phyloP scores from a whole-genome alignment of 2,797 vertebrate species.

The Tinamus major region DNA sequence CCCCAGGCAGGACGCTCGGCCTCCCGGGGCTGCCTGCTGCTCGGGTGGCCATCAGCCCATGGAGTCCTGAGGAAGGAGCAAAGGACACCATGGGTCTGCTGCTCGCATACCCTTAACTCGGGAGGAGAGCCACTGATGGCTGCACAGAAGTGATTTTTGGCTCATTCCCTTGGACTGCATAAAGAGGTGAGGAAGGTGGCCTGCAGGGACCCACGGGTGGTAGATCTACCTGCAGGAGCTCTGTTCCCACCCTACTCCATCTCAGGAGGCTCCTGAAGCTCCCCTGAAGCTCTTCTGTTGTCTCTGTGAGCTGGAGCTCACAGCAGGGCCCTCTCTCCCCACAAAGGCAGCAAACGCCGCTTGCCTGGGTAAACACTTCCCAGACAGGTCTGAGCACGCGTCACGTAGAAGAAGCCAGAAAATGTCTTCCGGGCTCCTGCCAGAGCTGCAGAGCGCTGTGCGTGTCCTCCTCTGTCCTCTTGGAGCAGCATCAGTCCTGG shows the following conservation, averaged over 20 bases:
- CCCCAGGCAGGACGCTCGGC: accelerated
- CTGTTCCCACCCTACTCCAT: background rate
- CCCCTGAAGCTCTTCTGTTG: background rate
- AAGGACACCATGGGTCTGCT: accelerated
- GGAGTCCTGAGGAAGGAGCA: background rate
- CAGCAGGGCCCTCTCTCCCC: background rate
- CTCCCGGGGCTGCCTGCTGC: background rate
- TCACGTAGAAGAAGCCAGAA: constrained; percentile 21
- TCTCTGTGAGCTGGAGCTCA: background rate
- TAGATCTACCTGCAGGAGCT: background rate
- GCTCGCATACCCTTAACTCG: accelerated
- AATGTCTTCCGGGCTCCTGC: background rate
- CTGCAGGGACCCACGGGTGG: background rate
- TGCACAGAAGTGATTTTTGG: background rate
- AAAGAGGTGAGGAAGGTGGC: background rate
- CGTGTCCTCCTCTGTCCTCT: background rate
- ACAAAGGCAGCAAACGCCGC: background rate
- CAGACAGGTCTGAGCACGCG: background rate
- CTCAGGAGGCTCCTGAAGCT: background rate
- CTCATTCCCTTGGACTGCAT: accelerated
- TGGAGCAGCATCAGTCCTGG: too few species aligned
- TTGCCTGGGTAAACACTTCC: background rate
- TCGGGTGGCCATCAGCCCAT: accelerated
- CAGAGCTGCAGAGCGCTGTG: background rate
- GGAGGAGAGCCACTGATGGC: background rate